These are phyloP conservation scores for Oreocharis arfaki DNA, from an alignment of 2,113 vertebrate genomes.

Conservation along the genomic window DNA sequence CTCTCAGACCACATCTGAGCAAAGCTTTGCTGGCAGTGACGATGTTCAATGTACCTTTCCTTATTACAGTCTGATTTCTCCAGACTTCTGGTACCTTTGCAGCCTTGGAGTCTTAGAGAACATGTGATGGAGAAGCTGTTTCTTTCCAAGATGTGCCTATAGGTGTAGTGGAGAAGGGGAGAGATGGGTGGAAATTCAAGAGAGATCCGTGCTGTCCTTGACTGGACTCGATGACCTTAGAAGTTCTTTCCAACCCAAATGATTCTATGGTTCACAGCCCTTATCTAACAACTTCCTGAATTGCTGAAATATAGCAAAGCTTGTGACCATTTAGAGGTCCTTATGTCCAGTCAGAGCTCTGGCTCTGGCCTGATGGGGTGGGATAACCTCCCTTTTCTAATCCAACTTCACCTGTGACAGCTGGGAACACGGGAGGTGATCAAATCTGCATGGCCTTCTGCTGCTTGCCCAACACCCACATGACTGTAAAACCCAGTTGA, in stretches of 20 bases:
- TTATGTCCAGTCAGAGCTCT: not conserved
- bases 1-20: not conserved
- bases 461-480: not conserved
- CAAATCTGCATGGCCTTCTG: not conserved
- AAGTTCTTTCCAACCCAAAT: not conserved
- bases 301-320: not conserved
- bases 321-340: not conserved
- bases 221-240: not conserved
- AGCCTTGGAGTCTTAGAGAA: not conserved
- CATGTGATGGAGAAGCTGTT: not conserved
- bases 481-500: accelerated
- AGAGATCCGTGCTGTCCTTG: not conserved
- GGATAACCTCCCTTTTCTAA: not conserved
- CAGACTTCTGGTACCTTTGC: not conserved
- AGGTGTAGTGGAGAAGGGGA: not conserved
- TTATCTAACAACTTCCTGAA: not conserved
- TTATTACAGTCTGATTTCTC: accelerated
- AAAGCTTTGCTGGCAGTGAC: not conserved
- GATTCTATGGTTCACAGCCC: not conserved
- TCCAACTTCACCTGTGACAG: not conserved
- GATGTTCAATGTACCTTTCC: not conserved
- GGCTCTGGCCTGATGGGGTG: not conserved
- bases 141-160: not conserved
- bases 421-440: not conserved
- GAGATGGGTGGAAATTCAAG: not conserved